Evolutionary conservation across 2,797 vertebrate genomes (phyloP).

Genomic region (Gymnodraco acuticeps): DNA sequence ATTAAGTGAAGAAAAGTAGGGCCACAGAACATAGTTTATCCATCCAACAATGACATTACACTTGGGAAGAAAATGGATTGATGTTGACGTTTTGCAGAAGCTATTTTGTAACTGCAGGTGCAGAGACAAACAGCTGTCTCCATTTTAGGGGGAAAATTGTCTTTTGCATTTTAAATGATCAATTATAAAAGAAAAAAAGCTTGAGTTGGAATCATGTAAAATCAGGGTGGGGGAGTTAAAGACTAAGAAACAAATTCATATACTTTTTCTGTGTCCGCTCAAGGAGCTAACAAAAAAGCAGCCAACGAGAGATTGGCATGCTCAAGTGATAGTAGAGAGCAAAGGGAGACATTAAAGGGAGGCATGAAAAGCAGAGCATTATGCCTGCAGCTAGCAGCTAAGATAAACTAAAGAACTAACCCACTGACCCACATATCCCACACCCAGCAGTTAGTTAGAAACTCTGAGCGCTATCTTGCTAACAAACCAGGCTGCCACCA

Average conservation of each 20-base stretch:
- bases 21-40: conserved; percentile 1
- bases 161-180: background rate
- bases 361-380: conserved; percentile 39
- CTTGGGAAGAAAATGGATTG: conserved; percentile 12
- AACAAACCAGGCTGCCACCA: conserved; percentile 13
- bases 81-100: conserved; percentile 7
- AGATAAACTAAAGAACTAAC: conserved; percentile 66
- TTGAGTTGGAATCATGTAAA: background rate
- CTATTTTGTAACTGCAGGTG: conserved; percentile 20
- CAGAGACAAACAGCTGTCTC: conserved; percentile 19
- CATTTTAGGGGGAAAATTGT: background rate
- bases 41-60: background rate
- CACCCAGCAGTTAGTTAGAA: conserved; percentile 42
- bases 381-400: conserved; percentile 43
- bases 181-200: background rate
- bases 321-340: conserved; percentile 40
- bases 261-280: background rate
- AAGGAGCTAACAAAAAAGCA: background rate
- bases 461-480: conserved; percentile 13
- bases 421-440: conserved; percentile 77
- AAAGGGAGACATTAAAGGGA: conserved; percentile 43
- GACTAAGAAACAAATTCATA: background rate
- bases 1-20: conserved; percentile 13
- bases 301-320: background rate
- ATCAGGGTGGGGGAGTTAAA: background rate